Evolutionary conservation across 2,888 invertebrate genomes (phyloP), one percentile per base, ranked within the genome.

Genomic region (Thymelicus lineola): DNA sequence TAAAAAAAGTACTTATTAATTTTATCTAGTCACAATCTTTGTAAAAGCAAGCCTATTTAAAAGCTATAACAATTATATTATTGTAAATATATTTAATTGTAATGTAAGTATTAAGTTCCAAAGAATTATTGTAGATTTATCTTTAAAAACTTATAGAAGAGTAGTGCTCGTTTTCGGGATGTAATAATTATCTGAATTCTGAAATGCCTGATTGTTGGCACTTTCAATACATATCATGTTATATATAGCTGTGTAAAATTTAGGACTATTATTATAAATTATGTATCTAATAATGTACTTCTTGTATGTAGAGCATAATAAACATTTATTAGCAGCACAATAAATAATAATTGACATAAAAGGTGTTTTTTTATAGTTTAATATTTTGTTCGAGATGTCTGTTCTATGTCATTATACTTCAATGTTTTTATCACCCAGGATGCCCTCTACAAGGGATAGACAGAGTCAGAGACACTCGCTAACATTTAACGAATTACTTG

Each of bases 201-300:
- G 53, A 58, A 58, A 58, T 36, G 55, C 55, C 55, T 42, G 12
- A 46, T 58, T 12, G 10, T 14, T 36, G 28, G 58, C 66, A 62
- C 57, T 62, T 62, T 71, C 62, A 55, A 60, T 36, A 71, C 71
- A 71, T 71, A 71, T 71, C 71, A 68, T 59, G 45, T 20, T 66
- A 66, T 71, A 58, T 58, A 36, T 15, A 62, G 15, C 15, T 45
- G 15, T 68, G 60, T 68, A 68, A 45, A 62, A 55, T 50, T 67
- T 48, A 45, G 20, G 9, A 46, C 55, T 65, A 20, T 55, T 15
- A n/a, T n/a, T n/a, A n/a, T n/a, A 45, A 57, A 65, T 65, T 57
- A n/a, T 57, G 10, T 28, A 20, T 55, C 17, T 55, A 42, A 38
- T 62, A 9, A 50, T 46, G 12, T 65, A 64, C 20, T 48, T 50